Percentiles rank a stretch among this genome's conserved stretches.
Evolutionary conservation across 2,888 invertebrate genomes (phyloP).

Genomic region (Mongoloraphidia duomilia): DNA sequence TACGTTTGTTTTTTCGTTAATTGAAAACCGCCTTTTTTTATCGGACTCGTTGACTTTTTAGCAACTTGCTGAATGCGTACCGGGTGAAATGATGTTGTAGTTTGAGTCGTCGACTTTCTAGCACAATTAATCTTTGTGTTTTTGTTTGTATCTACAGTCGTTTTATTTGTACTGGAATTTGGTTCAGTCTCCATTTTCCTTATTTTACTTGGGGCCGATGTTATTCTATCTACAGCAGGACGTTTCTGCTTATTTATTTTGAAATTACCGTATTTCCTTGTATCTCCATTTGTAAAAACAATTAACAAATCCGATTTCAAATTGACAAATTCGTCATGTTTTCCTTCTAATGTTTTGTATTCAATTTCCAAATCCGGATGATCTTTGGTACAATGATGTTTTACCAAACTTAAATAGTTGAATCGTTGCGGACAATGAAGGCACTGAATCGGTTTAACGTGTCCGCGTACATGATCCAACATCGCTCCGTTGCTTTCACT

Average conservation of each 20-base stretch:
- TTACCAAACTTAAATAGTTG: constrained; percentile 19
- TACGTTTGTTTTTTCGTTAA: constrained; percentile 8
- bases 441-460: constrained; percentile 30
- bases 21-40: constrained; percentile 1
- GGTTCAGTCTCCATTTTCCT: neutral
- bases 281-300: too few species aligned
- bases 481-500: constrained; percentile 22
- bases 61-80: constrained; percentile 20
- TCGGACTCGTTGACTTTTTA: constrained; percentile 36
- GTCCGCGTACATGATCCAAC: constrained; percentile 28
- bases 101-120: constrained; percentile 31
- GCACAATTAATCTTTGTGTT: constrained; percentile 16
- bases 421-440: constrained; percentile 27
- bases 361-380: constrained; percentile 23
- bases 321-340: constrained; percentile 7
- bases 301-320: too few species aligned
- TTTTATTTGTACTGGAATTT: neutral
- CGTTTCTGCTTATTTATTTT: too few species aligned
- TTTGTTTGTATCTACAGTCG: too few species aligned
- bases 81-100: constrained; percentile 10
- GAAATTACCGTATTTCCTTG: too few species aligned
- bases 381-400: constrained; percentile 20
- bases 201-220: neutral
- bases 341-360: constrained; percentile 13
- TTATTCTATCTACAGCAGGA: too few species aligned